Base-by-base conservation (phyloP, 64 coral and sea anemone species). In the Pachyseris speciosa region DNA sequence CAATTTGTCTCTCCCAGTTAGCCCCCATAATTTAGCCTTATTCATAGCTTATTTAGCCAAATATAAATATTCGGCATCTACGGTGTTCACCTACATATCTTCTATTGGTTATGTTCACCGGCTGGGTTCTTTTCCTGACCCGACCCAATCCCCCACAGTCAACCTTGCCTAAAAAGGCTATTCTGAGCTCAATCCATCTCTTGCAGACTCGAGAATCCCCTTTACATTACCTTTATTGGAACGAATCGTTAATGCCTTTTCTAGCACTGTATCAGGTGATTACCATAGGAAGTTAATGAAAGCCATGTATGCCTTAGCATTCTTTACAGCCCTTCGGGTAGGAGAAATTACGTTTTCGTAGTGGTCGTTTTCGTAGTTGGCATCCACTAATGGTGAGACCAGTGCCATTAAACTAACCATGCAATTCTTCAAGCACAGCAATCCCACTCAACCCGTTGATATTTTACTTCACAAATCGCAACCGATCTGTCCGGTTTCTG, bases 31-130 rank as follows among this genome's bases (percentile, higher is more conserved):
- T 49, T 27, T 77, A 77, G 43, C 73, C n/a, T 31, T 77, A 31
- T 77, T 77, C 73, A 77, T 77, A 28, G 73, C 73, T 2, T 77
- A 77, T 50, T 50, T 77, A 77, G 73, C 73, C 43, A 77, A 77
- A 50, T n/a, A n/a, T 9, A 77, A 77, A 29, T 77, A 77, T 50
- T 42, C 40, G 42, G 17, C 73, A 25, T 77, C 43, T 9, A 77
- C 73, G 7, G 73, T 77, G 28, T 77, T 77, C 73, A 77, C 73
- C 28, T 77, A 77, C 73, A 26, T 77, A n/a, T 77, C 73, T 1
- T 8, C 43, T 7, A 49, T 77, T 25, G 49, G 40, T 26, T 77
- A 47, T 50, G 36, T 50, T 27, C 73, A 77, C n/a, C 42, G 73
- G 7, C 49, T 77, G 43, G 73, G 41, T 50, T 44, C 73, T 31